Base-by-base conservation (phyloP, 53 echinoderm and acorn worm genomes). In the Henricia sp. region DNA sequence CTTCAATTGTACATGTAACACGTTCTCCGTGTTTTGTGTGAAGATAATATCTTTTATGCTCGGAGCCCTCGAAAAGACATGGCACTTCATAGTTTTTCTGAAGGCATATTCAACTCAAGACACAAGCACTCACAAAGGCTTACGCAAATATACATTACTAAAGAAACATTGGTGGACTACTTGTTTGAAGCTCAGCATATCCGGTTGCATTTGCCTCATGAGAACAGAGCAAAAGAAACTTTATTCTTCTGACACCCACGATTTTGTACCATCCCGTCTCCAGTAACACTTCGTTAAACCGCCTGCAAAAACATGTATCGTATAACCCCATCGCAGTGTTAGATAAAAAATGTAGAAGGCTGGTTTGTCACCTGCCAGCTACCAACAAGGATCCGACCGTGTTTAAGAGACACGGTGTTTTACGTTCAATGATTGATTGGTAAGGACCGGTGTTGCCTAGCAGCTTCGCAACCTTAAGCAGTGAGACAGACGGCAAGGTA, bases 351-450 rank as follows among this genome's bases (percentile, higher is more conserved):
- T 34, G 62, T 9, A 11, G 44, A 13, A 44, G 44, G 44, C 16
- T 32, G 3, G 11, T 2, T 8, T 19, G 23, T 67, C 70, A 38
- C 28, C 43, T 46, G 70, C 70, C 70, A 70, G 70, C 46, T 68
- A 29, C 43, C 44, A 70, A 70, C 46, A 70, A 28, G 37, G 27
- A 19, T 4, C n/a, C 3, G 37, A 67, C 17, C 39, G 67, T 67
- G 67, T 67, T 67, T 20, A 21, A 37, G 39, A 2, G 40, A 1
- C 67, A 46, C 39, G 5, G 73, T 73, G 38, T 54, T 73, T 54
- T 73, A 53, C 5, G 55, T 52, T 37, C 13, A 60, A 32, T 63
- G 80, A 80, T 80, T 80, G 80, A 80, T 80, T 65, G 50, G 25
- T 32, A 40, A 37, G 42, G 23, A 38, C 21, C 28, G 37, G 25